Percentiles rank a stretch among this genome's conserved stretches.
These are phyloP conservation scores for Isoperla grammatica DNA, from an alignment of 2,888 invertebrate genomes.

Conservation along the genomic window DNA sequence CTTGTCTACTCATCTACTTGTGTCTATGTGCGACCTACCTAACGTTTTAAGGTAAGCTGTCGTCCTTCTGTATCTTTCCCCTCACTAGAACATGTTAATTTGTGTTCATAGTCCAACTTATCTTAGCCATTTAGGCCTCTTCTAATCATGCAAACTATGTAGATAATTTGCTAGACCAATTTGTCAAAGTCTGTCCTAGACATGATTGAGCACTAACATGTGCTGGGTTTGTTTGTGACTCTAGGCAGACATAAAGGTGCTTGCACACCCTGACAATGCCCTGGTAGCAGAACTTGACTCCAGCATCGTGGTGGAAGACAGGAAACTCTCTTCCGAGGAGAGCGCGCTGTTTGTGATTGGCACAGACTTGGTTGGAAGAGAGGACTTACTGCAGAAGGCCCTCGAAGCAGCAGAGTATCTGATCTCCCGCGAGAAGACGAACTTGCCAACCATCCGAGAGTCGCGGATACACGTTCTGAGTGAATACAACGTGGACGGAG, in stretches of 20 bases:
- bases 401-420: constrained; percentile 55
- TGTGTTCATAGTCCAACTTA: too few relatives aligned
- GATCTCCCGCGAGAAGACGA: constrained; percentile 51
- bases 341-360: constrained; percentile 50
- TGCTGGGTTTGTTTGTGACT: too few relatives aligned
- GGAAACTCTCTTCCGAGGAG: constrained; percentile 50
- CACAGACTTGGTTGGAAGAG: constrained; percentile 48
- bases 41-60: too few relatives aligned
- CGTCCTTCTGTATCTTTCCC: too few relatives aligned
- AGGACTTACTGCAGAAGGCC: constrained; percentile 48
- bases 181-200: too few relatives aligned
- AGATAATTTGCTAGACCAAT: too few relatives aligned
- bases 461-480: background rate
- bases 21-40: too few relatives aligned
- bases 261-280: constrained; percentile 40
- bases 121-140: too few relatives aligned
- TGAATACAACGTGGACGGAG: constrained; percentile 47
- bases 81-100: too few relatives aligned
- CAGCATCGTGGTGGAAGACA: constrained; percentile 54
- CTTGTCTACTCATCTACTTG: too few relatives aligned
- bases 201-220: too few relatives aligned
- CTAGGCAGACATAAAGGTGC: constrained; percentile 59
- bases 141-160: too few relatives aligned
- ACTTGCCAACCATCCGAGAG: background rate
- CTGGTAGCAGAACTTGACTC: constrained; percentile 45